Evolutionary conservation across 2,113 vertebrate genomes (phyloP).

Genomic region (Polyodon spathula): DNA sequence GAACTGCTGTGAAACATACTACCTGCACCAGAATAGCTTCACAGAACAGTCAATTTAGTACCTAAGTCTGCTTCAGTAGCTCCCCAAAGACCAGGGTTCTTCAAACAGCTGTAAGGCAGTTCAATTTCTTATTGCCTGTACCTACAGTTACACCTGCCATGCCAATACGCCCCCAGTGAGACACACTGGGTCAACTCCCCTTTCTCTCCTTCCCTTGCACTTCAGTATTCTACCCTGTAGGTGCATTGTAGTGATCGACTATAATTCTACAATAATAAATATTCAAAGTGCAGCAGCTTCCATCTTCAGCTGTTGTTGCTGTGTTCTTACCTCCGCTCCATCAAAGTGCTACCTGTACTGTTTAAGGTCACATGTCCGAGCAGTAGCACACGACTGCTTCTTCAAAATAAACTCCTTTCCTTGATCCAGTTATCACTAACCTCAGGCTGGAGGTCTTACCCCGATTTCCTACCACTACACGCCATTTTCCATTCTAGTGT

Average conservation of each 20-base stretch:
- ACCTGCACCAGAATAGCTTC: slow-evolving; percentile 25
- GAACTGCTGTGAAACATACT: slow-evolving; percentile 36
- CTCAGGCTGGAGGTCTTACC: too few relatives aligned
- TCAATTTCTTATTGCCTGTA: slow-evolving; percentile 63
- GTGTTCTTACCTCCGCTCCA: background rate
- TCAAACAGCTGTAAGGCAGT: slow-evolving; percentile 55
- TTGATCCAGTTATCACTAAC: too few relatives aligned
- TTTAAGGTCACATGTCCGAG: too few relatives aligned
- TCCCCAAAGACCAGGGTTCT: slow-evolving; percentile 49
- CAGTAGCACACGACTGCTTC: too few relatives aligned
- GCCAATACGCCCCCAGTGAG: background rate
- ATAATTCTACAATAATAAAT: background rate
- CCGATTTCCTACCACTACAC: too few relatives aligned
- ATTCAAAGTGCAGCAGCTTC: background rate
- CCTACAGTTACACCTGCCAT: slow-evolving; percentile 32
- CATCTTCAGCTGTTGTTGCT: background rate
- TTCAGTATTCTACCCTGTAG: slow-evolving; percentile 7
- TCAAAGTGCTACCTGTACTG: background rate
- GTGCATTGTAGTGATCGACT: background rate
- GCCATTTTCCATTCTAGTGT: too few relatives aligned
- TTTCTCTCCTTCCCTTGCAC: background rate
- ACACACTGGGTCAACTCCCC: background rate
- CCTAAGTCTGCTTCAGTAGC: slow-evolving; percentile 60
- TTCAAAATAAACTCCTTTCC: too few relatives aligned
- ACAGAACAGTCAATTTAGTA: slow-evolving; percentile 65